Evolutionary conservation across 2,113 vertebrate species (phyloP), one percentile per base, ranked within the genome.

Genomic region (Lepus timidus): DNA sequence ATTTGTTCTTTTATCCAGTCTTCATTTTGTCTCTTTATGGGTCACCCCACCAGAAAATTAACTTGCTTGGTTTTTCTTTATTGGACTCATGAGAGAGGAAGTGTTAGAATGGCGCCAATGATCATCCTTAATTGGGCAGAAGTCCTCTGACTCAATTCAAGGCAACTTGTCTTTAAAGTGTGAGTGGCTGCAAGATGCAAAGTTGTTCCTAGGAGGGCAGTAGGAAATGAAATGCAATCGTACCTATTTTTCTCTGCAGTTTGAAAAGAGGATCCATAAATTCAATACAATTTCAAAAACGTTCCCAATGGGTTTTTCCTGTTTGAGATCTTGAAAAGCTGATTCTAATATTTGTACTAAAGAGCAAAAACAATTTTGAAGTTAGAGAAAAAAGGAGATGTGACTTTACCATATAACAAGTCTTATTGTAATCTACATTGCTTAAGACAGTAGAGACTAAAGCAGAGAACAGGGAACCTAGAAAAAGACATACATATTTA

Each of bases 331-430:
- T 92, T 94, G 75, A 71, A 33, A 92, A 82, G 52, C 9, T 61
- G 9, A 61, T 87, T 83, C 61, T 92, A 93, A 92, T 78, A 80
- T 82, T 2, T 93, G 31, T 90, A 87, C 71, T 92, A 80, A 81
- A 52, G 19, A 31, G 6, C 4, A 93, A 85, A 78, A 70, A 61
- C 1, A 61, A 80, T 85, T 88, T 70, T 85, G n/a, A 94, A 85
- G 25, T 81, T 58, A 33, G 14, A 79, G 36, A 55, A 88, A 3
- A 92, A 61, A 29, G 68, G 4, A 8, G 20, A 5, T 83, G 31
- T 83, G 62, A 87, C 23, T 78, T 39, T 94, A 23, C n/a, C 33
- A 79, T 73, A 68, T 22, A 85, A 11, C 14, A 93, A 88, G 51
- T 55, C 20, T 88, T 91, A 67, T 85, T 82, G 61, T 44, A 73